Evolutionary conservation across 2,888 invertebrate genomes (phyloP).

Genomic region (Nasonovia ribisnigri): DNA sequence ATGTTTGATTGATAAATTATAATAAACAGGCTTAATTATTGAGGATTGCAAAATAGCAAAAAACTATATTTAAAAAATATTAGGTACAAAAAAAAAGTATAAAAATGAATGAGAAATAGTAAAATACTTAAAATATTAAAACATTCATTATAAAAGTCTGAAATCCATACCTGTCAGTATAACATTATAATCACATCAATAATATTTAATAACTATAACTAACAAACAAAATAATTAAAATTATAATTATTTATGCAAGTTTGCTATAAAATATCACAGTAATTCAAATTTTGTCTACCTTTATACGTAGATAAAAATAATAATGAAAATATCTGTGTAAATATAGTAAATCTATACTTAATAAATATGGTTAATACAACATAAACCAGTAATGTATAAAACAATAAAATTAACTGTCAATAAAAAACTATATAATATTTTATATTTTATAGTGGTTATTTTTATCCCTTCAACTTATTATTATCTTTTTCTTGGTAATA

Average conservation of each 20-base stretch:
- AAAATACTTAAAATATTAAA: neutral
- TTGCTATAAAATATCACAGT: constrained; percentile 53
- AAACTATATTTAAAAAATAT: neutral
- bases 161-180: neutral
- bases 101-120: neutral
- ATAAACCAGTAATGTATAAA: neutral
- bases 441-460: neutral
- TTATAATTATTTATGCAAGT: neutral
- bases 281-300: constrained; percentile 19
- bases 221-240: constrained; percentile 13
- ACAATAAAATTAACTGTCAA: constrained; percentile 16
- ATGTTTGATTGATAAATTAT: neutral
- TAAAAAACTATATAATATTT: neutral
- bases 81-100: constrained; percentile 20
- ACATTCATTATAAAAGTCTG: neutral
- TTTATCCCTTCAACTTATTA: neutral
- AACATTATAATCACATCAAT: constrained; percentile 1
- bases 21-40: neutral
- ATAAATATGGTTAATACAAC: neutral
- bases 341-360: neutral
- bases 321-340: constrained; percentile 3
- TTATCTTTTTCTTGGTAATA: neutral
- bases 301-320: constrained; percentile 13
- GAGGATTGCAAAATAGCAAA: neutral
- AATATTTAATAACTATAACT: neutral